Evolutionary conservation across 2,888 invertebrate genomes (phyloP).

Genomic region (Ditylenchus weischeri): DNA sequence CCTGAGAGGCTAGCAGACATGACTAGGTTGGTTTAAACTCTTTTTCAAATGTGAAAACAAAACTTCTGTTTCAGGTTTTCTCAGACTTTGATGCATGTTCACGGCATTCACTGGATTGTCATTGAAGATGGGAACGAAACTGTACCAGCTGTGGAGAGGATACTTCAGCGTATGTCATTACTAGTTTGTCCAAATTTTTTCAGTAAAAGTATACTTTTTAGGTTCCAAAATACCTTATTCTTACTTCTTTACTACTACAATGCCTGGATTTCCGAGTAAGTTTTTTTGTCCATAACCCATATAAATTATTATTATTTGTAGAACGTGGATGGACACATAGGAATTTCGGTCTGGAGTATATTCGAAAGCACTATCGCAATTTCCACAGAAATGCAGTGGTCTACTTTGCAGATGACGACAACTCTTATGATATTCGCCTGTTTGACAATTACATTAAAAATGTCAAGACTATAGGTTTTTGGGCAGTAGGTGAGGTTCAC

Average conservation of each 20-base stretch:
- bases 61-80: slow-evolving; percentile 35
- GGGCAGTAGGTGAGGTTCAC: slow-evolving; percentile 39
- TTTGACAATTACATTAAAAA: slow-evolving; percentile 68
- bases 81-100: slow-evolving; percentile 44
- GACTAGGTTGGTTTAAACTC: slow-evolving; percentile 39
- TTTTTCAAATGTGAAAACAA: too few species aligned
- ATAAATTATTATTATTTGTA: slow-evolving; percentile 15
- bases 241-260: slow-evolving; percentile 45
- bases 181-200: too few species aligned
- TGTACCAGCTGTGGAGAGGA: slow-evolving; percentile 39
- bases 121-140: slow-evolving; percentile 45
- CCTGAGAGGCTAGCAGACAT: slow-evolving; percentile 49
- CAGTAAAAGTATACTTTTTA: too few species aligned
- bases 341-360: slow-evolving; percentile 43
- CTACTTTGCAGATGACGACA: slow-evolving; percentile 95
- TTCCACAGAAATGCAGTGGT: slow-evolving; percentile 65
- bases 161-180: slow-evolving; percentile 23
- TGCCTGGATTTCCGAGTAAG: slow-evolving; percentile 41
- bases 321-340: slow-evolving; percentile 49
- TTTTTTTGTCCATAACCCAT: neutral
- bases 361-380: slow-evolving; percentile 39
- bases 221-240: slow-evolving; percentile 41
- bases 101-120: slow-evolving; percentile 48
- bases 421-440: slow-evolving; percentile 81
- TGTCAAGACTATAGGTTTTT: slow-evolving; percentile 39